Evolutionary conservation across 2,797 vertebrate genomes (phyloP).

Genomic region (Gymnocypris eckloni): DNA sequence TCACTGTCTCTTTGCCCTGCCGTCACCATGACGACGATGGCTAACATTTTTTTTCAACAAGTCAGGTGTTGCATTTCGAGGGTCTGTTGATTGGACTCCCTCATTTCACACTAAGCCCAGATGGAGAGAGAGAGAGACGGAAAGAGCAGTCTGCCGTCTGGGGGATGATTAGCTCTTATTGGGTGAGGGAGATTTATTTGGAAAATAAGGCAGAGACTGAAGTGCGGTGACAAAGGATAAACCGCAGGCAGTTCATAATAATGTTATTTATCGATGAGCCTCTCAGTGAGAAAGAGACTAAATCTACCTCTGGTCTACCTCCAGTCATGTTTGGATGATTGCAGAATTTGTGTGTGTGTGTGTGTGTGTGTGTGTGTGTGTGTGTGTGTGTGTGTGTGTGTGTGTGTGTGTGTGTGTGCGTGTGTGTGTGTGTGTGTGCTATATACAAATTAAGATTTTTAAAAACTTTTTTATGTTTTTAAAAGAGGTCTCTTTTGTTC

Average conservation of each 20-base stretch:
- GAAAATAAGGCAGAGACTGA: slow-evolving; percentile 41
- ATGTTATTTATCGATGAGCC: slow-evolving; percentile 1
- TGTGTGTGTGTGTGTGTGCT: too few species aligned
- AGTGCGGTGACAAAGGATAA: slow-evolving; percentile 23
- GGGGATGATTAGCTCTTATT: slow-evolving; percentile 50
- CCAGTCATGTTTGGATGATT: not conserved
- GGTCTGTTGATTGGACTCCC: slow-evolving; percentile 75
- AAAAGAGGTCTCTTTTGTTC: not conserved
- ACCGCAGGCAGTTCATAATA: slow-evolving; percentile 22
- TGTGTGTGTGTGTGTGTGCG: too few species aligned
- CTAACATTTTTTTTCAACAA: slow-evolving; percentile 76
- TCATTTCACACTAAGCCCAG: slow-evolving; percentile 69
- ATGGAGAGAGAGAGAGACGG: slow-evolving; percentile 29
- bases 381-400: too few species aligned
- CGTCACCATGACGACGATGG: slow-evolving; percentile 80
- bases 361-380: too few species aligned
- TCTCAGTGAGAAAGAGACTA: slow-evolving; percentile 8
- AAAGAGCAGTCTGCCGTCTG: slow-evolving; percentile 45
- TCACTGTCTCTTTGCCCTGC: slow-evolving; percentile 68
- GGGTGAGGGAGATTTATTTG: slow-evolving; percentile 41
- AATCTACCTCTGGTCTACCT: not conserved
- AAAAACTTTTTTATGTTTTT: not conserved
- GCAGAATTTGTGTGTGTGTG: not conserved
- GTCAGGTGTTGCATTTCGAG: slow-evolving; percentile 80
- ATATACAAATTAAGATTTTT: not conserved